phyloP scores from a whole-genome alignment of 2,888 invertebrate species.

The Agriopis aurantiaria region DNA sequence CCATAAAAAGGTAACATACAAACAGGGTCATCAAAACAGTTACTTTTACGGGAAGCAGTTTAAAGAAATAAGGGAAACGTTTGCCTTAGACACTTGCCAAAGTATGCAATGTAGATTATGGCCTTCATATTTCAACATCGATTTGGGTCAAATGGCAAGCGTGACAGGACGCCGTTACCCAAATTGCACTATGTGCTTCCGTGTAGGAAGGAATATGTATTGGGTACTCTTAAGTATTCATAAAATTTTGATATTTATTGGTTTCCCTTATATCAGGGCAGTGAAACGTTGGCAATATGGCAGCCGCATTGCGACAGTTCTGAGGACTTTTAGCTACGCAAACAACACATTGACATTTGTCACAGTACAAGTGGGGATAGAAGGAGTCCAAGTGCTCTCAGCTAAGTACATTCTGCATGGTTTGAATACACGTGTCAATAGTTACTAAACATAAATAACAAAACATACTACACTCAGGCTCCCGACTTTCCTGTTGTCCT shows the following conservation, averaged over 20 bases:
- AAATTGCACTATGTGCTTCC: conserved; percentile 26
- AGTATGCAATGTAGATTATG: conserved; percentile 3
- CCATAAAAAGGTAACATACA: too few relatives aligned
- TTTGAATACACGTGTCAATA: conserved; percentile 2
- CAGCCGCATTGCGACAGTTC: conserved; percentile 36
- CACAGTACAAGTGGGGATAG: conserved; percentile 4
- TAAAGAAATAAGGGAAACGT: background rate
- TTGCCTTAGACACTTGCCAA: background rate
- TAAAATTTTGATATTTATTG: conserved; percentile 32
- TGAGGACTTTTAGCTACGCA: conserved; percentile 7
- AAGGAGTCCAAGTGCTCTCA: conserved; percentile 13
- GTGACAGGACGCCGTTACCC: conserved; percentile 19
- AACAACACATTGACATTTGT: conserved; percentile 29
- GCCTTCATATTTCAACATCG: conserved; percentile 14
- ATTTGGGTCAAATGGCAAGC: conserved; percentile 25
- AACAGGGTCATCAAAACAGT: too few relatives aligned
- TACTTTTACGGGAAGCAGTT: too few relatives aligned
- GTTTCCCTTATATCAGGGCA: conserved; percentile 10
- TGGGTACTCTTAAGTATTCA: conserved; percentile 24
- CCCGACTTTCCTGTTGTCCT: too few relatives aligned
- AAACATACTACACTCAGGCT: too few relatives aligned
- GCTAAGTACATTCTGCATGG: conserved; percentile 11
- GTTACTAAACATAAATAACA: background rate
- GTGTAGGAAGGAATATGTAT: conserved; percentile 20
- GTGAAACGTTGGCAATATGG: conserved; percentile 29